Evolutionary conservation across 2,113 vertebrate species (phyloP).

Genomic region (Daphoenositta chrysoptera): DNA sequence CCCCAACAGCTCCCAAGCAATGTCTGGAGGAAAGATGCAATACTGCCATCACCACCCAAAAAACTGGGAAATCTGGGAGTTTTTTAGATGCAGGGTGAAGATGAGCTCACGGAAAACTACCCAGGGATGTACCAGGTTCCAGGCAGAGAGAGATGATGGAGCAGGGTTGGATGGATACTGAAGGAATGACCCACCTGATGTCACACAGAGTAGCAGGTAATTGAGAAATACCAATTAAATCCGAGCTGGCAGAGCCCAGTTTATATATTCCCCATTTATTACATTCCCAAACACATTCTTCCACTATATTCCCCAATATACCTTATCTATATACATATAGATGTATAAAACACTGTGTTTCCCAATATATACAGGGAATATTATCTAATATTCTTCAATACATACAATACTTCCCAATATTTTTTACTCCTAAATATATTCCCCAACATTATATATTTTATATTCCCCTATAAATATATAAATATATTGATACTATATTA

Average conservation of each 20-base stretch:
- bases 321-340: too few species aligned
- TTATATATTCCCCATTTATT: not conserved
- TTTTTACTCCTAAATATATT: not conserved
- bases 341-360: not conserved
- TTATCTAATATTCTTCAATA: not conserved
- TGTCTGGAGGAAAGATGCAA: accelerated
- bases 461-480: not conserved
- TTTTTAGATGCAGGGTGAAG: not conserved
- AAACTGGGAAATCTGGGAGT: accelerated
- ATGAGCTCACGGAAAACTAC: not conserved
- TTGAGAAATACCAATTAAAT: not conserved
- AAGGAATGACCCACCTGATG: not conserved
- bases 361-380: not conserved
- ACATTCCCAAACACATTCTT: not conserved
- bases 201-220: not conserved
- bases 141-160: accelerated
- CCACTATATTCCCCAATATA: not conserved
- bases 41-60: accelerated
- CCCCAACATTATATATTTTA: not conserved
- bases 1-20: accelerated
- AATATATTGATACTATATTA: not conserved
- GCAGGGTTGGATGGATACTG: not conserved
- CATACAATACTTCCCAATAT: not conserved
- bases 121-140: not conserved
- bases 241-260: not conserved